Base-by-base conservation (phyloP, 2,797 vertebrate species). In the Rhodeus uyekii region DNA sequence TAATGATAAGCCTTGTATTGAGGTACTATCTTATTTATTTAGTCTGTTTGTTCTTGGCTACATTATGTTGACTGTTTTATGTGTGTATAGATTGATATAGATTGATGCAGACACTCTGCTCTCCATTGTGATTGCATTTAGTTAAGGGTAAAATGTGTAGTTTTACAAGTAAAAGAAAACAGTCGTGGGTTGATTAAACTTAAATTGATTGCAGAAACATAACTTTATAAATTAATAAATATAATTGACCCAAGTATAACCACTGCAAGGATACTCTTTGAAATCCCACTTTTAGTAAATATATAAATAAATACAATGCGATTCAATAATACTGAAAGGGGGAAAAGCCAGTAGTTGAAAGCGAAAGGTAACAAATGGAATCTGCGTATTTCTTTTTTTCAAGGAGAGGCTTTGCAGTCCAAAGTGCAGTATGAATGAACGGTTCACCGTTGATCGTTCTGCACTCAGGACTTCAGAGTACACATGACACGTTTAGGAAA, bases 361-460 rank as follows among this genome's bases (percentile, higher is more conserved):
- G 39, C 19, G 12, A 81, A 79, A 72, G 12, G 50, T 58, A 72
- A 83, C 78, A 79, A 65, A 71, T 55, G 74, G 55, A 83, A 81
- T 78, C 76, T 71, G 18, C 3, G 1, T 76, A 64, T 83, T 83
- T 80, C 67, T 29, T 34, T 80, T 81, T 81, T 74, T 44, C 69
- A 60, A 34, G 38, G 71, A n/a, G 39, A 58, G 44, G 60, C 60
- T 50, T 86, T 73, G 39, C 24, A 58, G 46, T 79, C 36, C 65
- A 39, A 72, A 73, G 64, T 60, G 53, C 78, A 48, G 12, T 61
- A 53, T 78, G 32, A 83, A 83, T 78, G 68, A 77, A 78, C 80
- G 39, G 68, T 69, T 75, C 42, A n/a, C 34, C 19, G 63, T 32
- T 85, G 78, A 81, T 72, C 24, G 32, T 72, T 68, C 72, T 76